phyloP scores from a whole-genome alignment of 2,113 vertebrate species.

The Tetrax tetrax region DNA sequence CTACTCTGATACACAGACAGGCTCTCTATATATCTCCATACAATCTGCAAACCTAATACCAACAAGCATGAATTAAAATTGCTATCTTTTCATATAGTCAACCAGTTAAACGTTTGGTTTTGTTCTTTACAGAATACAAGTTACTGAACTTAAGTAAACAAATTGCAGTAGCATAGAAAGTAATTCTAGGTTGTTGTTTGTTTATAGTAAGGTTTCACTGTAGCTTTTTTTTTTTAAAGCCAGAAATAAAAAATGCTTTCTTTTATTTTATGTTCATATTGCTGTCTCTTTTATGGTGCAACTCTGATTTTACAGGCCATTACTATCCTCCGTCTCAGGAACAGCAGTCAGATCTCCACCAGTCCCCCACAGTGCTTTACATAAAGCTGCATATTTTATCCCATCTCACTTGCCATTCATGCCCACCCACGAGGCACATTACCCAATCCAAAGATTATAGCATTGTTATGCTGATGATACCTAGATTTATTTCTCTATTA shows the following conservation, averaged over 20 bases:
- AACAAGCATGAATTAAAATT: neutral
- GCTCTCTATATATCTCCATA: neutral
- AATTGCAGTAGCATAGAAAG: neutral
- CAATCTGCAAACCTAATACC: neutral
- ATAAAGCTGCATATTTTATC: slow-evolving; percentile 36
- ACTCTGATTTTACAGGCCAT: neutral
- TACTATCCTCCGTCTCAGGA: slow-evolving; percentile 6
- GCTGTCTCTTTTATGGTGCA: neutral
- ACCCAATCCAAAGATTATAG: slow-evolving; percentile 44
- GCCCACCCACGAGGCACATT: slow-evolving; percentile 40
- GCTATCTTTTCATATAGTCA: neutral
- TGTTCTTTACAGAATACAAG: neutral
- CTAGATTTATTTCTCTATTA: slow-evolving; percentile 52
- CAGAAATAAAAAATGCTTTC: neutral
- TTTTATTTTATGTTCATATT: neutral
- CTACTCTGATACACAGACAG: neutral
- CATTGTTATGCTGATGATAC: slow-evolving; percentile 54
- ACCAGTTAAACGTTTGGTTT: neutral
- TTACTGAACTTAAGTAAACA: neutral
- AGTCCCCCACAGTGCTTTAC: neutral
- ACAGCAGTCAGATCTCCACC: neutral
- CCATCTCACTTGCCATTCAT: slow-evolving; percentile 30
- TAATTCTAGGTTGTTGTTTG: neutral
- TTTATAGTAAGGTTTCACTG: neutral
- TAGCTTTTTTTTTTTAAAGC: neutral